A percentile compares a stretch with the other conserved stretches of the same genome.
These are phyloP conservation scores for Furcifer pardalis DNA, from an alignment of 2,797 vertebrate genomes.

Conservation along the genomic window DNA sequence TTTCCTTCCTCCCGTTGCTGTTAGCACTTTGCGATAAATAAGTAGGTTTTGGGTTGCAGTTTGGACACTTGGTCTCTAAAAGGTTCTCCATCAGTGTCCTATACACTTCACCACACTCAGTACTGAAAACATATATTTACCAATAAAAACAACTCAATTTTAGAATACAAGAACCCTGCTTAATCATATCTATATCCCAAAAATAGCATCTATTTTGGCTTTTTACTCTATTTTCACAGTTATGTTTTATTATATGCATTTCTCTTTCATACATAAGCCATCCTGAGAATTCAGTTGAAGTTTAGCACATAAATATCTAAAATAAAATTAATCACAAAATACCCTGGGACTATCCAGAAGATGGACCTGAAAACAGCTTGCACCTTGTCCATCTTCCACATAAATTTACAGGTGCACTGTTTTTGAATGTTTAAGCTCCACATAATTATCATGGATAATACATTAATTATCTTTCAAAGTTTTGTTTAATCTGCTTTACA, in stretches of 20 bases:
- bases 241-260: background rate
- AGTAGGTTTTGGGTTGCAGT: too few relatives aligned
- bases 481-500: background rate
- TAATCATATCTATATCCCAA: background rate
- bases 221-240: background rate
- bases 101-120: too few relatives aligned
- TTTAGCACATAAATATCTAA: background rate
- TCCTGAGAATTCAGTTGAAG: background rate
- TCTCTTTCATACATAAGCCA: background rate
- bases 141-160: background rate
- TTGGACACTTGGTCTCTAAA: too few relatives aligned
- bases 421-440: background rate
- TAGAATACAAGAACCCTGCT: background rate
- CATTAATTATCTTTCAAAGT: background rate
- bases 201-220: background rate
- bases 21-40: too few relatives aligned
- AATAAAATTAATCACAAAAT: background rate
- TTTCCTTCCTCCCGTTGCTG: too few relatives aligned
- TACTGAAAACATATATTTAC: background rate
- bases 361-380: background rate
- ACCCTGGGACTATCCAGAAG: background rate
- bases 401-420: background rate
- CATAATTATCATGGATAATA: background rate
- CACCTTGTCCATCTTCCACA: background rate
- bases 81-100: too few relatives aligned